phyloP scores from a whole-genome alignment of 2,113 vertebrate genomes.

The Myxocyprinus asiaticus region DNA sequence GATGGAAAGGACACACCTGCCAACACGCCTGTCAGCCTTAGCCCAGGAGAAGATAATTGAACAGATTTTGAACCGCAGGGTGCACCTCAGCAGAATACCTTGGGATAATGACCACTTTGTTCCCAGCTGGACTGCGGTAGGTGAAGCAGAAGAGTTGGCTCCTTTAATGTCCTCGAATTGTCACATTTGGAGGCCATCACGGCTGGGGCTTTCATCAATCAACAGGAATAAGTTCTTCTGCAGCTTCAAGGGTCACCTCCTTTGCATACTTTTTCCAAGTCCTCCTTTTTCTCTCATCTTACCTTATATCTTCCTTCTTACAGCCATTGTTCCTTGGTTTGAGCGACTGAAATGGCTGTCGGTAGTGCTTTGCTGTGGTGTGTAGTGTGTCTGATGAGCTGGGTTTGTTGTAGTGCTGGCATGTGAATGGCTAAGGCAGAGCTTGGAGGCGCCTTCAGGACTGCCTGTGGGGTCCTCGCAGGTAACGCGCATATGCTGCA shows the following conservation, averaged over 20 bases:
- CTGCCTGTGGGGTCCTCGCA: conserved; percentile 55
- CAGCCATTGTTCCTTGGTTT: conserved; percentile 3
- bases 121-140: conserved; percentile 63
- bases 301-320: conserved; percentile 16
- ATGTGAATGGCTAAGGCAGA: conserved; percentile 37
- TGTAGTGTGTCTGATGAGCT: conserved; percentile 34
- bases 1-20: conserved; percentile 74
- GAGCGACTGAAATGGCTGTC: conserved; percentile 29
- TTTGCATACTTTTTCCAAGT: neutral
- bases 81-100: conserved; percentile 57
- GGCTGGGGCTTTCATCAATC: conserved; percentile 60
- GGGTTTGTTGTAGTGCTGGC: conserved; percentile 29
- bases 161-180: conserved; percentile 64
- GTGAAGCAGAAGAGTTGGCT: conserved; percentile 60
- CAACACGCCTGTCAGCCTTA: conserved; percentile 71
- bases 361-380: conserved; percentile 14
- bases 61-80: conserved; percentile 55
- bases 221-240: conserved; percentile 50
- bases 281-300: neutral
- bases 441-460: conserved; percentile 40
- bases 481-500: conserved; percentile 66
- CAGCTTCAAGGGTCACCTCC: conserved; percentile 22
- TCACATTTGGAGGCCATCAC: conserved; percentile 64
- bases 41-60: conserved; percentile 71
- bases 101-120: conserved; percentile 71